Evolutionary conservation across 1,140 invertebrate genomes (phyloP), one percentile per base, ranked within the genome.

Genomic region (Anoplophora glabripennis): DNA sequence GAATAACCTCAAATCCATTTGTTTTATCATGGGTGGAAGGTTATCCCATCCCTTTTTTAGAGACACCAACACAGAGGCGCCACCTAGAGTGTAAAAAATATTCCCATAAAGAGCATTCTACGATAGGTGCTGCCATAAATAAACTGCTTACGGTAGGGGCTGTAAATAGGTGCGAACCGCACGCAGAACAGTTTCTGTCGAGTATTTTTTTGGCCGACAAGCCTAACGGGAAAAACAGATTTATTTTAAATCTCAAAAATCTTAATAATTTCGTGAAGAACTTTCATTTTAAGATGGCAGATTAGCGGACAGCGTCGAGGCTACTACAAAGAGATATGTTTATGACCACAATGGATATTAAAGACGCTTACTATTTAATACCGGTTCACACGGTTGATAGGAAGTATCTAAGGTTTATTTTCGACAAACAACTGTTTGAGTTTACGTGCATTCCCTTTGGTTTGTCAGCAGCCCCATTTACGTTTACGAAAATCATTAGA

Each of bases 31-130:
- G 53, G 53, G n/a, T 56, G 17, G 9, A 12, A 35, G 53, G 53
- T 9, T 56, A 56, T 17, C 14, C n/a, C n/a, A n/a, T 56, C 9
- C 53, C 53, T 12, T 56, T 56, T 47, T 8, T 46, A 15, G 8
- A 15, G 4, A 45, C 9, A 35, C 53, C 21, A 56, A 12, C 14
- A 11, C 36, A 54, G 8, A 7, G 5, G 14, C 4, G 14, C 12
- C 15, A 12, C 47, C 11, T 11, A 28, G 46, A 28, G n/a, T n/a
- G n/a, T n/a, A n/a, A n/a, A n/a, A n/a, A 12, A 5, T 7, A 48
- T 4, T 48, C n/a, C n/a, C 11, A 48, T 15, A 8, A 48, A 12
- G 14, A 28, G 11, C n/a, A n/a, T n/a, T n/a, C n/a, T n/a, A 18
- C 18, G 18, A 28, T 48, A 18, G 7, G 9, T 12, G 14, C 12